Conservation (phyloP, 2,888 invertebrate genomes). For the Rhogogaster chlorosoma region DNA sequence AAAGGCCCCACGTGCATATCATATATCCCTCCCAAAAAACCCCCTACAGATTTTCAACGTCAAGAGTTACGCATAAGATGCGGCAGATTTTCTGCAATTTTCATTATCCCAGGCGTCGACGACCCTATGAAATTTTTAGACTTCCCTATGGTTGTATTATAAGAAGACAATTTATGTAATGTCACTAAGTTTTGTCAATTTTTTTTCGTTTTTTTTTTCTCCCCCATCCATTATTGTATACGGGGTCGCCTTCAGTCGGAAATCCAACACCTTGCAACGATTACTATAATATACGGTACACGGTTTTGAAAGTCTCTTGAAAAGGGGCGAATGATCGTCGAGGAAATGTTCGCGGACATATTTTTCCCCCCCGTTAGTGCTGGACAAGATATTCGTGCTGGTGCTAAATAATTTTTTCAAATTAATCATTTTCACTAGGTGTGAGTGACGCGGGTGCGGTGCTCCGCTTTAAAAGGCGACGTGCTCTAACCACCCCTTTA, state of each 20-base stretch:
- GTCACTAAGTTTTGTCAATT: background rate
- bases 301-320: conserved; percentile 23
- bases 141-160: background rate
- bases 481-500: conserved; percentile 40
- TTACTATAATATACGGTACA: background rate
- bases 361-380: conserved; percentile 30
- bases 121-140: background rate
- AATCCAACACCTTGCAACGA: conserved; percentile 13
- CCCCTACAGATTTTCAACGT: background rate
- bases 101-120: background rate
- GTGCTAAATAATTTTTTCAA: conserved; percentile 41
- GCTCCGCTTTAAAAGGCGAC: conserved; percentile 20
- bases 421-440: conserved; percentile 24
- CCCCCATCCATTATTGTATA: background rate
- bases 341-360: conserved; percentile 12
- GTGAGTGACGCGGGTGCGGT: conserved; percentile 27
- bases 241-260: background rate
- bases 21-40: conserved; percentile 34
- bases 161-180: conserved; percentile 22
- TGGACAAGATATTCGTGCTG: conserved; percentile 49
- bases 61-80: conserved; percentile 30
- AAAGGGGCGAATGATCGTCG: conserved; percentile 28
- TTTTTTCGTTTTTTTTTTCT: background rate
- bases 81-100: conserved; percentile 8
- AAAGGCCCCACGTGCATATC: conserved; percentile 65